phyloP scores from a whole-genome alignment of 2,113 vertebrate genomes.

The Chaetodon trifascialis region DNA sequence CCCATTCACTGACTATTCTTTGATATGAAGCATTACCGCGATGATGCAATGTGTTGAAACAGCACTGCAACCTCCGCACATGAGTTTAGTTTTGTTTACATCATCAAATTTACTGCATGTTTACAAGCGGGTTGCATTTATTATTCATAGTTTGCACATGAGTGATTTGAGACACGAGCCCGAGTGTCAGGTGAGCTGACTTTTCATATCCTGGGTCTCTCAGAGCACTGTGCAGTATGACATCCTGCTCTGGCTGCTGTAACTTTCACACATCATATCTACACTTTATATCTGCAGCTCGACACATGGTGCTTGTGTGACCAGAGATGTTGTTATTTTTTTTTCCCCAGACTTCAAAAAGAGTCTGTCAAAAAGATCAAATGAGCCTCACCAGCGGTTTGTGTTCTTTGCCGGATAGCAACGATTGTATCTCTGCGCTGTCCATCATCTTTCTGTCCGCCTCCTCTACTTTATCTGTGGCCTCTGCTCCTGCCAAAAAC shows the following conservation, averaged over 20 bases:
- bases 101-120: constrained; percentile 40
- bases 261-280: background rate
- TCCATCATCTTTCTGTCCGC: constrained; percentile 35
- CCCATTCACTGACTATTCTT: background rate
- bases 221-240: constrained; percentile 9
- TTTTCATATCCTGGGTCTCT: constrained; percentile 14
- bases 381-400: constrained; percentile 76
- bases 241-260: background rate
- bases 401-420: constrained; percentile 49
- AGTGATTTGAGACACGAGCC: constrained; percentile 43
- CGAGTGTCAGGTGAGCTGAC: constrained; percentile 55
- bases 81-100: constrained; percentile 31
- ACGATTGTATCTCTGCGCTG: constrained; percentile 27
- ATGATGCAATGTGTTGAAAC: constrained; percentile 46
- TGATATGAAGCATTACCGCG: constrained; percentile 1
- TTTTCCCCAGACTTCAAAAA: background rate
- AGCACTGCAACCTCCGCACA: constrained; percentile 19
- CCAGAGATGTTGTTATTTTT: background rate
- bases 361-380: background rate
- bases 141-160: constrained; percentile 60
- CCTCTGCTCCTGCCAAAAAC: constrained; percentile 61
- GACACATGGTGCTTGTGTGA: background rate
- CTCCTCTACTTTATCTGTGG: constrained; percentile 44
- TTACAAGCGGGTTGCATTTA: constrained; percentile 35
- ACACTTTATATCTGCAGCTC: background rate